Base-by-base conservation (phyloP, 1,140 invertebrate genomes). In the Cylas formicarius region DNA sequence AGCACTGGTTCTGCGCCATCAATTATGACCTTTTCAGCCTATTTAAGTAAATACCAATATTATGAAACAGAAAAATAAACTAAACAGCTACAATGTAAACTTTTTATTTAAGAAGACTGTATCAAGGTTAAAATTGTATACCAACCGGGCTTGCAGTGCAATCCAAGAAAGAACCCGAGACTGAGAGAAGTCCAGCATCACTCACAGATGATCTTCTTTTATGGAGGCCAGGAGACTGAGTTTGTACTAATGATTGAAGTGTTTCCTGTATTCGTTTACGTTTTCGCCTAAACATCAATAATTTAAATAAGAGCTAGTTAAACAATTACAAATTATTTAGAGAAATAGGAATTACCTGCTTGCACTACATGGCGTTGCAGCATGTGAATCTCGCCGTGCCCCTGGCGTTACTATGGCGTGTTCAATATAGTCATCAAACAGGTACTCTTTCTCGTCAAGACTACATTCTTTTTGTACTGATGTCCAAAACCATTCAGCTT, bases 401-500 rank as follows among this genome's bases (percentile, higher is more conserved):
- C 71, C 65, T 31, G 79, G 77, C 3, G 39, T 10, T n/a, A 19
- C 33, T 3, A 48, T 37, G 31, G 21, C 13, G 20, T 42, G 38
- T 13, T 48, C 46, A 11, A 48, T 42, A 17, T 48, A 48, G 20
- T 87, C 80, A 70, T 84, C 82, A 57, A 87, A 88, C 11, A 86
- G 70, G 69, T 92, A 94, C 45, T 90, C 81, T 55, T 80, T 82
- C 66, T 97, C 93, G 59, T 87, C 81, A 27, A 89, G 86, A 63
- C 90, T 89, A 50, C 84, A 86, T 56, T 92, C 86, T 72, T 96
- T 94, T 68, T 97, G 92, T 36, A 98, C 87, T 26, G 90, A 91
- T 0, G 81, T 85, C 92, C 93, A 97, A 69, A 98, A 97, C 94
- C 94, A 97, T 70, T 96, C 88, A 13, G 84, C 84, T 67, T 87